A percentile compares a stretch with the other conserved stretches of the same genome.
Evolutionary conservation across 2,888 invertebrate genomes (phyloP).

Genomic region (Tetrapedia diversipes): DNA sequence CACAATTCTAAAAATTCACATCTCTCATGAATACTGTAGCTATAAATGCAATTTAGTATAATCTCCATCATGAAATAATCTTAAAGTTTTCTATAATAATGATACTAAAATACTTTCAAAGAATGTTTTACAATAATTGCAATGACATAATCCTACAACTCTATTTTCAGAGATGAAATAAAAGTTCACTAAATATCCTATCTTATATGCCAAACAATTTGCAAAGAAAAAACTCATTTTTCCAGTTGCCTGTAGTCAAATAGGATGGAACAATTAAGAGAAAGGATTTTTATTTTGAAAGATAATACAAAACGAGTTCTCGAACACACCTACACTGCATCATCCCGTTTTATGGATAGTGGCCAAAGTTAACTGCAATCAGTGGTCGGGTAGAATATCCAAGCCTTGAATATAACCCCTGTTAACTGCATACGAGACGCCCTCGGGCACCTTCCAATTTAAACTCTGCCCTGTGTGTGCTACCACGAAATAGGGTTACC

Average conservation of each 20-base stretch:
- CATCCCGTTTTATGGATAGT: slow-evolving; percentile 31
- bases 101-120: too few species aligned
- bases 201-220: too few species aligned
- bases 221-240: too few species aligned
- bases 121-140: too few species aligned
- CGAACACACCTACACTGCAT: slow-evolving; percentile 40
- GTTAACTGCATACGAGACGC: slow-evolving; percentile 63
- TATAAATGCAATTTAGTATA: too few species aligned
- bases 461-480: slow-evolving; percentile 46
- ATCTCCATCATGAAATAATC: too few species aligned
- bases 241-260: neutral
- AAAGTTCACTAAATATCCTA: too few species aligned
- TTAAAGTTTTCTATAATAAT: too few species aligned
- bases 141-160: too few species aligned
- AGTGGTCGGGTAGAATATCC: slow-evolving; percentile 53
- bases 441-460: slow-evolving; percentile 63
- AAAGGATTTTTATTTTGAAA: slow-evolving; percentile 30
- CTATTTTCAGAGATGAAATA: too few species aligned
- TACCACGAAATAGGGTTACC: slow-evolving; percentile 53
- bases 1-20: neutral
- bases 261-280: slow-evolving; percentile 16
- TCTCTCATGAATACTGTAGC: neutral
- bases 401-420: slow-evolving; percentile 43
- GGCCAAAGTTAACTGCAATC: slow-evolving; percentile 61
- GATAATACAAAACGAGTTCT: slow-evolving; percentile 50